Conservation (phyloP, 1,140 invertebrate species). For the Ceratitis capitata region DNA sequence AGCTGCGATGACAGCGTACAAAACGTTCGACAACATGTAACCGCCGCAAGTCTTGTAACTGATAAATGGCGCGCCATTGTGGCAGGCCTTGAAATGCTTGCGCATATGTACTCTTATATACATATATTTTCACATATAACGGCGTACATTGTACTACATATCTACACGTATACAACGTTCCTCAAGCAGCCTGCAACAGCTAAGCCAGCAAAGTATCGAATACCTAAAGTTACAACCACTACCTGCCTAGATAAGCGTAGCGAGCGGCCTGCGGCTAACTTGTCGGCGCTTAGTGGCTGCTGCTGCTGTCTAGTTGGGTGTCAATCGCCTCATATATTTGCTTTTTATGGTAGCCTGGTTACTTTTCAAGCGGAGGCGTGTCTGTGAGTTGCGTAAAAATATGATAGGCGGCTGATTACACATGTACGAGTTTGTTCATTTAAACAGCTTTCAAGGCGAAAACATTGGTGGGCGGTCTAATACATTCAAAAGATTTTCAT, state of each 20-base stretch:
- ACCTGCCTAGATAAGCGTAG: not conserved
- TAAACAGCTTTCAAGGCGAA: not conserved
- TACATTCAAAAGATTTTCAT: constrained; percentile 29
- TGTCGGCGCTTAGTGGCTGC: constrained; percentile 9
- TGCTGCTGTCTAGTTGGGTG: constrained; percentile 26
- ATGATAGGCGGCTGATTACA: not conserved
- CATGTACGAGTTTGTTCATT: not conserved
- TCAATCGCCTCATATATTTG: constrained; percentile 34
- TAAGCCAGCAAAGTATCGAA: not conserved
- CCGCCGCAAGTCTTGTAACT: not conserved
- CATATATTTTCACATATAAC: not conserved
- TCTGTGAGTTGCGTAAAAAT: constrained; percentile 18
- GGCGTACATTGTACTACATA: too few relatives aligned
- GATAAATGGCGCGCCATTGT: constrained; percentile 17
- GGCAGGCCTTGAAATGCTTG: not conserved
- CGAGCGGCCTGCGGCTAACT: not conserved
- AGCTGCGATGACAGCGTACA: constrained; percentile 29
- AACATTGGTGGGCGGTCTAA: not conserved
- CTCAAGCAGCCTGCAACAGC: not conserved
- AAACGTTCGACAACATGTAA: constrained; percentile 4
- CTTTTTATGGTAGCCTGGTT: constrained; percentile 19
- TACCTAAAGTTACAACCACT: not conserved
- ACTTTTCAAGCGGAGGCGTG: not conserved
- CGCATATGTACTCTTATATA: not conserved
- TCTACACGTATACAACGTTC: not conserved